Conservation (phyloP, 2,113 vertebrate species). For the Pseudonaja textilis region DNA sequence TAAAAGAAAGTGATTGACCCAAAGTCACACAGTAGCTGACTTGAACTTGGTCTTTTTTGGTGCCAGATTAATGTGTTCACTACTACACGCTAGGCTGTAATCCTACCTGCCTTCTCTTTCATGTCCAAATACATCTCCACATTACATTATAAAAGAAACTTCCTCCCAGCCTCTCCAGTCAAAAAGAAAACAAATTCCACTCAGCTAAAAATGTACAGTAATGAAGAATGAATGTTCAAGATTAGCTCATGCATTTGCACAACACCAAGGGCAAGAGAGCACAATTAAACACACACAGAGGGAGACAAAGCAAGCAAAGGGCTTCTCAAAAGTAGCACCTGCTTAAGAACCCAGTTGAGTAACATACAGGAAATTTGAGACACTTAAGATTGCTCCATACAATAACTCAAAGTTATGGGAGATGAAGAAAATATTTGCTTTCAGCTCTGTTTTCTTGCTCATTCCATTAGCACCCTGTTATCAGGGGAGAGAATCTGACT, state of each 20-base stretch:
- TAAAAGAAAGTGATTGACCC: neutral
- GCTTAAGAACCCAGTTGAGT: conserved; percentile 39
- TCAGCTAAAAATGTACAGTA: neutral
- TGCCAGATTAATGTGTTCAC: neutral
- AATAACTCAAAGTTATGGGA: conserved; percentile 67
- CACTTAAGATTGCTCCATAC: conserved; percentile 43
- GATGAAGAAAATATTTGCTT: conserved; percentile 51
- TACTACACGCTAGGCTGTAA: neutral
- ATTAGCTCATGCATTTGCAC: conserved; percentile 19
- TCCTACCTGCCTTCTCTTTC: neutral
- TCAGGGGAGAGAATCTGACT: conserved; percentile 55
- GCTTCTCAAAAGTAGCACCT: conserved; percentile 43
- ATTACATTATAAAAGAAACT: neutral
- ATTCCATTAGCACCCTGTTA: conserved; percentile 61
- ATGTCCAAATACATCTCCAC: neutral
- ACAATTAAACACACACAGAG: conserved; percentile 24
- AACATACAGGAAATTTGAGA: conserved; percentile 68
- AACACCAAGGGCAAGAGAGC: neutral
- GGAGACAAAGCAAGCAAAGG: conserved; percentile 19
- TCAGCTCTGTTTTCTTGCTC: conserved; percentile 52
- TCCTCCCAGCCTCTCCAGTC: neutral
- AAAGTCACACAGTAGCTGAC: neutral
- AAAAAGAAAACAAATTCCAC: neutral
- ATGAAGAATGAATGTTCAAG: conserved; percentile 25
- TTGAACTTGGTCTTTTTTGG: neutral